These are phyloP conservation scores for Labrus mixtus DNA, from an alignment of 2,113 vertebrate species.

Conservation along the genomic window DNA sequence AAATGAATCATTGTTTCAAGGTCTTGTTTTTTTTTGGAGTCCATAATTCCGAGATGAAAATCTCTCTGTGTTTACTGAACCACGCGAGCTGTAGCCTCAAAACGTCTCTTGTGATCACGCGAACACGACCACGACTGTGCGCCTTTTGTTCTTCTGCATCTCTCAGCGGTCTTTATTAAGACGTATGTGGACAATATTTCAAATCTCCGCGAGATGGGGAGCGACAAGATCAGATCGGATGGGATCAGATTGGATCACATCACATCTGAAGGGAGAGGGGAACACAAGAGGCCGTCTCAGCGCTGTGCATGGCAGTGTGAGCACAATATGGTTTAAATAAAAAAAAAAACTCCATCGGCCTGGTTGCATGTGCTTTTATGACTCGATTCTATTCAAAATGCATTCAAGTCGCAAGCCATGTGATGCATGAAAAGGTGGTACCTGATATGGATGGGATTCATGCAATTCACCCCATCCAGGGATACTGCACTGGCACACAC, in stretches of 20 bases:
- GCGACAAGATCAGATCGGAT: constrained; percentile 35
- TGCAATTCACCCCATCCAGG: too few relatives aligned
- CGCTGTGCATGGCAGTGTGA: constrained; percentile 14
- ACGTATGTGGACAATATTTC: constrained; percentile 13
- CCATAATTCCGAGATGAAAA: constrained; percentile 2
- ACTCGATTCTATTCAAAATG: constrained; percentile 16
- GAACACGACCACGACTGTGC: not conserved
- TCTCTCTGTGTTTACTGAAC: constrained; percentile 26
- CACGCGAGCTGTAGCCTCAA: constrained; percentile 37
- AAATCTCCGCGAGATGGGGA: not conserved
- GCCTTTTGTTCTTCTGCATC: constrained; percentile 10
- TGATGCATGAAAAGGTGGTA: constrained; percentile 49
- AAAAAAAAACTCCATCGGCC: constrained; percentile 10
- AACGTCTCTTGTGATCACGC: constrained; percentile 23
- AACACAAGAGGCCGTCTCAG: constrained; percentile 25
- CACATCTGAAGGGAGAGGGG: constrained; percentile 28
- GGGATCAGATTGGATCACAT: constrained; percentile 50
- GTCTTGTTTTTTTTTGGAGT: constrained; percentile 46
- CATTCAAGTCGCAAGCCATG: not conserved
- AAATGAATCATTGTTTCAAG: not conserved
- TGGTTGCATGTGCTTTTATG: not conserved
- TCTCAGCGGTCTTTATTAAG: constrained; percentile 1
- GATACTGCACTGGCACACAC: not conserved
- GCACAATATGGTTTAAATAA: constrained; percentile 16
- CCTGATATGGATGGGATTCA: too few relatives aligned